Conservation (phyloP, 2,113 vertebrate species). For the Brachyhypopomus gauderio region DNA sequence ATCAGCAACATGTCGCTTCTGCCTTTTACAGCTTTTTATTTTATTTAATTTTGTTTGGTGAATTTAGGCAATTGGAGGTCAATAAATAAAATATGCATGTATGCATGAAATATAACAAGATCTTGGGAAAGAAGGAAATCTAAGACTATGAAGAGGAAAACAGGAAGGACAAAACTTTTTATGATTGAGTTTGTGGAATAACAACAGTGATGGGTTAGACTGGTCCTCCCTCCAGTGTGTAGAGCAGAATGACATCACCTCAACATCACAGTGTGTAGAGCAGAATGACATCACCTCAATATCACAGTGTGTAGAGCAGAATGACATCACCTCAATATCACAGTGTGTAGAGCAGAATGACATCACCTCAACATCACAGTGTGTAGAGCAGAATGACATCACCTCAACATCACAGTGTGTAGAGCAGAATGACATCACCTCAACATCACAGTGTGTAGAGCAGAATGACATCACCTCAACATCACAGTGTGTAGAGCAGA, state of each 20-base stretch:
- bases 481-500: conserved; percentile 9
- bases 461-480: conserved; percentile 23
- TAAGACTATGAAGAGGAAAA: conserved; percentile 47
- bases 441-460: conserved; percentile 29
- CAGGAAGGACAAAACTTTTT: conserved; percentile 40
- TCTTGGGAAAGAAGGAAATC: neutral
- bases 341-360: too few species aligned
- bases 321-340: conserved; percentile 20
- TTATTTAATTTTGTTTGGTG: neutral
- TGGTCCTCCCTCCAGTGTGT: conserved; percentile 37
- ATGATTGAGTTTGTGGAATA: conserved; percentile 33
- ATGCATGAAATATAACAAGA: neutral
- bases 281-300: conserved; percentile 22
- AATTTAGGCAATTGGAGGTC: neutral
- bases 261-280: conserved; percentile 16
- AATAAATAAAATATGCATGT: conserved; percentile 11
- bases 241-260: conserved; percentile 34
- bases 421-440: too few species aligned
- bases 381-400: conserved; percentile 38
- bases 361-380: too few species aligned
- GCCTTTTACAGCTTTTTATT: neutral
- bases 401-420: neutral
- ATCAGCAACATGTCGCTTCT: conserved; percentile 9
- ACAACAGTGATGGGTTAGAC: conserved; percentile 43
- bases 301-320: conserved; percentile 26